Conservation (phyloP, 2,113 vertebrate species). For the Myiagra hebetior region DNA sequence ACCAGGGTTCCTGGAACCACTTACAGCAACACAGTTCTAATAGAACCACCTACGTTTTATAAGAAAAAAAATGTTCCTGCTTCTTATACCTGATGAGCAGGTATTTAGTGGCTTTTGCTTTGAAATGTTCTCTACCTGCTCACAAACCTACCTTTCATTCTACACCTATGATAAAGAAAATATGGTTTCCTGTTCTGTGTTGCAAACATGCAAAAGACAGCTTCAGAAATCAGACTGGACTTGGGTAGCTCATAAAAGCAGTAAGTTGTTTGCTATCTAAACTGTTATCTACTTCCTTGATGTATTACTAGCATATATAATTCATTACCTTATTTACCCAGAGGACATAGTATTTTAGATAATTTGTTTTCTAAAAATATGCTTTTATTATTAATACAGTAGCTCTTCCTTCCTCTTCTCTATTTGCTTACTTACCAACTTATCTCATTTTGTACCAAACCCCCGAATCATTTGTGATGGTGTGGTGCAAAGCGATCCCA, state of each 20-base stretch:
- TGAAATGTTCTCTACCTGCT: background rate
- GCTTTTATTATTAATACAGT: background rate
- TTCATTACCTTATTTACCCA: background rate
- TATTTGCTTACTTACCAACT: background rate
- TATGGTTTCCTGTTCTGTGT: accelerated
- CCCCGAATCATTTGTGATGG: background rate
- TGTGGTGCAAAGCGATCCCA: background rate
- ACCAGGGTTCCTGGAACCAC: background rate
- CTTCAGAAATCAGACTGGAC: background rate
- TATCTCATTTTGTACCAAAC: background rate
- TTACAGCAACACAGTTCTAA: background rate
- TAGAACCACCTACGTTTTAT: background rate
- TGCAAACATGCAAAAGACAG: background rate
- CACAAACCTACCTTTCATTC: background rate
- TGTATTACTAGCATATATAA: background rate
- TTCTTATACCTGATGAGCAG: background rate
- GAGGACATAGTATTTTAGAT: background rate
- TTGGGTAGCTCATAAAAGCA: background rate
- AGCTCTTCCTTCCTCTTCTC: background rate
- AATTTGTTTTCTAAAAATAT: background rate
- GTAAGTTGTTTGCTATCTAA: background rate
- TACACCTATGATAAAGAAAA: background rate
- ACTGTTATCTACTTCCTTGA: background rate
- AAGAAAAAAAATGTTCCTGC: background rate
- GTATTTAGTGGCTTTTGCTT: background rate